Evolutionary conservation across 1,140 invertebrate species (phyloP).

Genomic region (Galleria mellonella): DNA sequence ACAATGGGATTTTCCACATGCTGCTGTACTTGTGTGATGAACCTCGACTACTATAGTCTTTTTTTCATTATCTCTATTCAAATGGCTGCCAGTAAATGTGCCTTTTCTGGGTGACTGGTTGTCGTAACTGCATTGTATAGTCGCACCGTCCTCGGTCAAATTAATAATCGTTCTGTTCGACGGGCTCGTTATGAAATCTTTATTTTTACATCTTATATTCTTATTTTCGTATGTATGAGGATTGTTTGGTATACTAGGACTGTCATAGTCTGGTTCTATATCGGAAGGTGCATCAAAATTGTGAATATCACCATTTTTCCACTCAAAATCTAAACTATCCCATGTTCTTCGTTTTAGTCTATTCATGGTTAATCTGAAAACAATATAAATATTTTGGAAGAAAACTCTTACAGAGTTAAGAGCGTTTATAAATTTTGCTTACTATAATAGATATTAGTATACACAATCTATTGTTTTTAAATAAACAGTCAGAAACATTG

Average conservation of each 20-base stretch:
- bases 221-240: conserved; percentile 66
- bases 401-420: too few relatives aligned
- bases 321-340: conserved; percentile 64
- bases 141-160: conserved; percentile 79
- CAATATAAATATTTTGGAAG: background rate
- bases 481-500: too few relatives aligned
- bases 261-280: conserved; percentile 70
- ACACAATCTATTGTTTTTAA: too few relatives aligned
- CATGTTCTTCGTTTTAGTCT: conserved; percentile 60
- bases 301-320: conserved; percentile 58
- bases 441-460: too few relatives aligned
- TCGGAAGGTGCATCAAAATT: conserved; percentile 65
- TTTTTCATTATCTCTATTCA: conserved; percentile 66
- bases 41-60: conserved; percentile 79
- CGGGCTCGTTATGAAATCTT: conserved; percentile 54
- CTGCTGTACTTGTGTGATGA: conserved; percentile 55
- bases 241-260: conserved; percentile 69
- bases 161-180: conserved; percentile 80
- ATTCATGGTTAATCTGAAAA: conserved; percentile 57
- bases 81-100: conserved; percentile 31
- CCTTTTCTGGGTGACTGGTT: conserved; percentile 50
- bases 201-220: conserved; percentile 37
- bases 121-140: conserved; percentile 77
- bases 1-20: conserved; percentile 39
- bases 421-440: too few relatives aligned